Percentiles rank a stretch among this genome's conserved stretches.
These are phyloP conservation scores for Hypomecis punctinalis DNA, from an alignment of 2,888 invertebrate species.

Conservation along the genomic window DNA sequence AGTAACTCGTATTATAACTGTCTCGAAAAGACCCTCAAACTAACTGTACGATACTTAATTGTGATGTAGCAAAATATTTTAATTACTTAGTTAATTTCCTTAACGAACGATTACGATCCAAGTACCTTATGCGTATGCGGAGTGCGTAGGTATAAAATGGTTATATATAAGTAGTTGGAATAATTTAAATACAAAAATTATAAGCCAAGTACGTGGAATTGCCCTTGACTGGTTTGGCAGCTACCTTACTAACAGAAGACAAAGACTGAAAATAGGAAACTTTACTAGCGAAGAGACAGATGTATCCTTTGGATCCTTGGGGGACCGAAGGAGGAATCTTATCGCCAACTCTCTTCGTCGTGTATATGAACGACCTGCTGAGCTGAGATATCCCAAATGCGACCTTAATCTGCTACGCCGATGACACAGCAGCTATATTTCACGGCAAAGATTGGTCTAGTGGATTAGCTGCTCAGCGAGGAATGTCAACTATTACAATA, in stretches of 20 bases:
- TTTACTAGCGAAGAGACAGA: not conserved
- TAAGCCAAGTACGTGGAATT: not conserved
- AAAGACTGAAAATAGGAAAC: not conserved
- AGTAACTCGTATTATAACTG: too few species aligned
- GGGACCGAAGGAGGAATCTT: not conserved
- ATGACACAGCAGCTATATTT: not conserved
- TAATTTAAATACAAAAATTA: too few species aligned
- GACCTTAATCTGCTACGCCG: not conserved
- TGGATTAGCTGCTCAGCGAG: too few species aligned
- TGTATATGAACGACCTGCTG: not conserved
- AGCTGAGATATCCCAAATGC: not conserved
- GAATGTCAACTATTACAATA: too few species aligned
- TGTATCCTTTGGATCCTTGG: not conserved
- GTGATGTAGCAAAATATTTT: too few species aligned
- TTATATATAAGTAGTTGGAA: too few species aligned
- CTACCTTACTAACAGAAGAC: not conserved
- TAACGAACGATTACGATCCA: too few species aligned
- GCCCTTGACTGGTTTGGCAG: not conserved
- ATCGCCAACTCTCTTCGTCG: not conserved
- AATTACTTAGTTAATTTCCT: too few species aligned
- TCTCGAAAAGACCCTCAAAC: too few species aligned
- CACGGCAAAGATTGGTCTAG: constrained; percentile 1
- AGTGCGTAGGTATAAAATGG: too few species aligned
- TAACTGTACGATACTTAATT: too few species aligned
- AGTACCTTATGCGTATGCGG: too few species aligned